Percentiles rank a stretch among this genome's conserved stretches.
Conservation (phyloP, 2,888 invertebrate species). For the Eledona agricola region DNA sequence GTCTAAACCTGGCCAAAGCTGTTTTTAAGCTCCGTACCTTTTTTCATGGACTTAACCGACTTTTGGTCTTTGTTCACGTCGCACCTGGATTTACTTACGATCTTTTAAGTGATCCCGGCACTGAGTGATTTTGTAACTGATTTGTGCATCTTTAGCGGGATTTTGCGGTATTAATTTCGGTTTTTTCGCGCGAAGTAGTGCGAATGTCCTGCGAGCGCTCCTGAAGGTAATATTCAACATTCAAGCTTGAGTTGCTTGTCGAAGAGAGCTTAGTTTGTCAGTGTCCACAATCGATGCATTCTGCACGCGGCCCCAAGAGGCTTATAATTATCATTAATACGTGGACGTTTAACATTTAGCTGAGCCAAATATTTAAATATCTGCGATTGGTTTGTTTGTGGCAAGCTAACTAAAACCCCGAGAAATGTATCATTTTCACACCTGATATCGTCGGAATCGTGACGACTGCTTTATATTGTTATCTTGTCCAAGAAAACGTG, state of each 20-base stretch:
- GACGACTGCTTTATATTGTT: constrained; percentile 6
- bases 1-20: constrained; percentile 62
- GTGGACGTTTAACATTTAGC: too few relatives aligned
- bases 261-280: too few relatives aligned
- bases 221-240: too few relatives aligned
- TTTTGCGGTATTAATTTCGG: constrained; percentile 37
- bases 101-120: constrained; percentile 57
- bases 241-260: too few relatives aligned
- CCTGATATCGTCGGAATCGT: constrained; percentile 8
- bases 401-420: too few relatives aligned
- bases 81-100: constrained; percentile 61
- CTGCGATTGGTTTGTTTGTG: too few relatives aligned
- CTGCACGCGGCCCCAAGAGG: too few relatives aligned
- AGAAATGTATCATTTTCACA: constrained; percentile 13
- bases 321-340: too few relatives aligned
- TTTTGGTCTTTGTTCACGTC: constrained; percentile 62
- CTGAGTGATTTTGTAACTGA: constrained; percentile 60
- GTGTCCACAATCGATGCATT: too few relatives aligned
- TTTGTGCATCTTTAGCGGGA: constrained; percentile 55
- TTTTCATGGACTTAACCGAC: constrained; percentile 63
- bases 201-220: too few relatives aligned
- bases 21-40: constrained; percentile 63
- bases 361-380: too few relatives aligned
- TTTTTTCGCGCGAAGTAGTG: constrained; percentile 29
- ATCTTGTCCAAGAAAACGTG: too few relatives aligned